A percentile compares a stretch with the other conserved stretches of the same genome.
Conservation (phyloP, 1,140 invertebrate genomes). For the Laupala kohalensis region DNA sequence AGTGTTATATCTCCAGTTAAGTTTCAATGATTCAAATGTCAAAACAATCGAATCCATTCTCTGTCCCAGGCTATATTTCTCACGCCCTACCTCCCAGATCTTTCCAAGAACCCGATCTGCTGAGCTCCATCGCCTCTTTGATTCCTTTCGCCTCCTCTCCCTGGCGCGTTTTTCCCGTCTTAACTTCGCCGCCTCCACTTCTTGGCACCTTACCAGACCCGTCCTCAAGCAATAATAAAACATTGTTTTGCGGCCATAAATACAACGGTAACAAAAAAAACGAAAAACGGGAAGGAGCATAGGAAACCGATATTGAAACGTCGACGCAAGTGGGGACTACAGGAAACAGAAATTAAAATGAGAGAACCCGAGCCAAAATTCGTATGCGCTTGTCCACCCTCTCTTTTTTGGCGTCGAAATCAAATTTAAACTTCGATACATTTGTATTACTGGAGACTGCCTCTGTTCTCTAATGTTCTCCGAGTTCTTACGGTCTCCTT, state of each 20-base stretch:
- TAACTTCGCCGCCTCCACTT: background rate
- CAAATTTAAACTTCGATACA: constrained; percentile 11
- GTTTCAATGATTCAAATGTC: no score
- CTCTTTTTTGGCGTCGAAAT: constrained; percentile 3
- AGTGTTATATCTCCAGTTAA: no score
- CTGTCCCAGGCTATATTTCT: no score
- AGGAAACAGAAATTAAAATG: constrained; percentile 1
- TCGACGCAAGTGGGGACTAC: background rate
- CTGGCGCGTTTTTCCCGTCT: no score
- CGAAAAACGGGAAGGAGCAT: background rate
- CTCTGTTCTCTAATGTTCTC: background rate
- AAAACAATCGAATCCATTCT: no score
- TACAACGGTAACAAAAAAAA: constrained; percentile 5
- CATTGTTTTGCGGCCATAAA: constrained; percentile 12
- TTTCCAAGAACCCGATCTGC: background rate
- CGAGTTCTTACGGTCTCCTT: background rate
- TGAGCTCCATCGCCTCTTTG: background rate
- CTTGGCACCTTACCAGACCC: constrained; percentile 7
- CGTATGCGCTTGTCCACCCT: background rate
- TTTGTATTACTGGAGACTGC: constrained; percentile 6
- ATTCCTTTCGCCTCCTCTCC: background rate
- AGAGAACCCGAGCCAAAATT: background rate
- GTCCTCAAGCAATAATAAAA: constrained; percentile 9
- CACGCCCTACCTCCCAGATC: no score
- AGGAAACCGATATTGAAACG: constrained; percentile 6